A percentile compares a stretch with the other conserved stretches of the same genome.
Conservation (phyloP, 2,797 vertebrate genomes). For the Gymnopithys bicolor region DNA sequence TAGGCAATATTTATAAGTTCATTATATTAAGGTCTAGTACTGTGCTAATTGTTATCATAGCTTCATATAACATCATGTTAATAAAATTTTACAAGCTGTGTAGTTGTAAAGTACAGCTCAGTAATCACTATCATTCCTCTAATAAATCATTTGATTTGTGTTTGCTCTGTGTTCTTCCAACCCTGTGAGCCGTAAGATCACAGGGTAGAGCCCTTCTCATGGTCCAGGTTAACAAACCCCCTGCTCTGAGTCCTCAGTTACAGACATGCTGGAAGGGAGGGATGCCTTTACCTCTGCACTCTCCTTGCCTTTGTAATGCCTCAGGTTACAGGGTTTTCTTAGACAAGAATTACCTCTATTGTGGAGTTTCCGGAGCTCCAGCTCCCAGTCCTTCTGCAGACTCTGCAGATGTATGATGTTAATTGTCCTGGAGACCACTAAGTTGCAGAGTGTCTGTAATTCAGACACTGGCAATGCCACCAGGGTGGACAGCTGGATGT, state of each 20-base stretch:
- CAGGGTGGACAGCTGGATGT: fast-evolving
- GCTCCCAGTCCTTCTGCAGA: background rate
- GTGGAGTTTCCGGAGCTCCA: background rate
- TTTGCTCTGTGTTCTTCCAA: background rate
- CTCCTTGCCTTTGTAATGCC: background rate
- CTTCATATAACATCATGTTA: background rate
- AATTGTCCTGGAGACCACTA: background rate
- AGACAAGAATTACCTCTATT: background rate
- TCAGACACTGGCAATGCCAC: background rate
- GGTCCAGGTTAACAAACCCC: background rate
- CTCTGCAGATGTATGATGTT: background rate
- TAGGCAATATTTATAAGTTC: background rate
- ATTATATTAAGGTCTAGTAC: background rate
- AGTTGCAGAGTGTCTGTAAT: background rate
- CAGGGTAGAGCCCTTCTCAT: background rate
- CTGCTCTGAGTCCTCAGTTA: background rate
- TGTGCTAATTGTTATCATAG: background rate
- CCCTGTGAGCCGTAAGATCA: background rate
- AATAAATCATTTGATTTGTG: background rate
- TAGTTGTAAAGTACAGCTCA: background rate
- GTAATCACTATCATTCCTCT: background rate
- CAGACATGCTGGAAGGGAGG: background rate
- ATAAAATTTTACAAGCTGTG: slow-evolving; percentile 16
- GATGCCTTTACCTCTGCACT: background rate
- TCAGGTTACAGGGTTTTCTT: background rate